Evolutionary conservation across 2,113 vertebrate species (phyloP), one percentile per base, ranked within the genome.

Genomic region (Sinosuthora webbiana): DNA sequence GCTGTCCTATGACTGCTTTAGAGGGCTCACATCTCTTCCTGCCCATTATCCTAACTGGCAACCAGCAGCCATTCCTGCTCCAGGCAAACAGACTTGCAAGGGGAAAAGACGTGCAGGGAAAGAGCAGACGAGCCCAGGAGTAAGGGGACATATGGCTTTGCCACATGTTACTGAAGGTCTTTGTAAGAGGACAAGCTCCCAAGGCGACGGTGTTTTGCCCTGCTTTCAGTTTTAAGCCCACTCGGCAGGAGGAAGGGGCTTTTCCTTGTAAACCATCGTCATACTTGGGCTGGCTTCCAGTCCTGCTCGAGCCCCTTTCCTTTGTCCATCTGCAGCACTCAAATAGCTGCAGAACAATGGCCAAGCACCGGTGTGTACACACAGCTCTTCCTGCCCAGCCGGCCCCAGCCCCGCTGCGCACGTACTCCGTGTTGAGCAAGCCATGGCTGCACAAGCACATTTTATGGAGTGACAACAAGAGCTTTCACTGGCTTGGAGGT

Each of bases 311-410:
- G 87, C 80, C 90, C 81, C 88, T 80, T 87, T 84, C 92, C 93
- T 95, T 95, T 96, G 92, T 91, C 75, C 79, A 10, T 67, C 13
- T 71, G 91, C 90, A 84, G 90, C 71, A 67, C 92, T 93, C 87
- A 90, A 93, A 93, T 68, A 93, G 94, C 93, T 13, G 10, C 76
- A 88, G 83, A 92, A 97, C 93, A 94, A 93, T 93, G 82, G 87
- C 91, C 0, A 0, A 91, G 74, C 20, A 0, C 5, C 1, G 8
- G 53, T 67, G 74, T 91, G 95, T 96, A 96, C 92, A 91, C 90
- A 88, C 75, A 83, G 89, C 86, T 92, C 93, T 97, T 96, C 95
- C 93, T 95, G 91, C 95, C 92, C 82, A 28, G 91, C 82, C 49
- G 33, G 91, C 84, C 89, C 81, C 81, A 6, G 89, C 77, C 91